Evolutionary conservation across 35 echinoderm and acorn worm species (phyloP), one percentile per base, ranked within the genome.

Genomic region (Heliocidaris tuberculata): DNA sequence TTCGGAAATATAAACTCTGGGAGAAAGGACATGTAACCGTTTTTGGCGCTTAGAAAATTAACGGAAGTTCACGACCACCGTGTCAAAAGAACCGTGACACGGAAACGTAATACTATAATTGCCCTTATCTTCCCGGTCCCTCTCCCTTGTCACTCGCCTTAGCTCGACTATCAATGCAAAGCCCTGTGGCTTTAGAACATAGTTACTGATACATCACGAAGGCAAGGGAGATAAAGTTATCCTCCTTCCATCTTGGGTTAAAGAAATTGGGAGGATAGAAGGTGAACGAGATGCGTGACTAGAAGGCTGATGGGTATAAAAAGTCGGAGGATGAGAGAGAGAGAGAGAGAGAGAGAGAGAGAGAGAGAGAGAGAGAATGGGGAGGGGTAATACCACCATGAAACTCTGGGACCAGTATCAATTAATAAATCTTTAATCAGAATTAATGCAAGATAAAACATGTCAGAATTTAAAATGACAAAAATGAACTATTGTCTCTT

Each of bases 51-150:
- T 42, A 27, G 65, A 7, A 78, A 78, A 27, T 78, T 78, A 24
- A 78, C 21, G 21, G 19, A 78, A 78, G 65, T 78, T 78, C 65
- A 78, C 65, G 65, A 78, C 65, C 65, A 24, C 52, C 52, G 15
- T 15, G 15, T 56, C 52, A 12, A 56, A 56, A 56, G 11, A 56
- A 56, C 52, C 11, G 52, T 56, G 52, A 56, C 52, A 78, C 27
- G 21, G 65, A 24, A 78, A 78, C 65, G 65, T 78, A 78, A 78
- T 78, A 78, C 65, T 78, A 78, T 78, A 78, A 78, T 78, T 78
- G 65, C 65, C 21, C 65, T 78, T 19, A 78, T 78, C 65, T 27
- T n/a, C 17, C 65, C 15, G 65, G 65, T 7, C 65, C 5, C 19
- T 78, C 65, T 78, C 27, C 65, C 65, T 78, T n/a, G 65, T 78